Conservation (phyloP, 2,113 vertebrate species). For the Geococcyx californianus region DNA sequence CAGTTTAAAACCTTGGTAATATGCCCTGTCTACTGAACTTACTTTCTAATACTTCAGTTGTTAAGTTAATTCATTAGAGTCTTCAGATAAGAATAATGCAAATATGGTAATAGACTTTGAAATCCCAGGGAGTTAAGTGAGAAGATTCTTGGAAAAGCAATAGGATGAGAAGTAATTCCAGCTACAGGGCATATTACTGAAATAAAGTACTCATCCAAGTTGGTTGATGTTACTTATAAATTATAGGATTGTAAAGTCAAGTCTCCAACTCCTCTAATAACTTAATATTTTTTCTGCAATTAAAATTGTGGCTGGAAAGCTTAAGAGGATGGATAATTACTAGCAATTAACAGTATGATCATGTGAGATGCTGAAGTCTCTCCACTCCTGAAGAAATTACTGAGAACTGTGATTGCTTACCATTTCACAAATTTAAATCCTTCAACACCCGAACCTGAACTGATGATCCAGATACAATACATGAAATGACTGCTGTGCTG, state of each 20-base stretch:
- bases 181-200: background rate
- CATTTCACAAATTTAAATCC: background rate
- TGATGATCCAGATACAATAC: background rate
- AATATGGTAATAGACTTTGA: background rate
- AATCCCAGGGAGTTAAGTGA: background rate
- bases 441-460: background rate
- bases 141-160: background rate
- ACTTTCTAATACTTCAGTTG: background rate
- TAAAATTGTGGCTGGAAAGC: slow-evolving; percentile 19
- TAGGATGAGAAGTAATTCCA: background rate
- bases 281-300: slow-evolving; percentile 30
- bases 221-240: background rate
- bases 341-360: slow-evolving; percentile 7
- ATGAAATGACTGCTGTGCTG: background rate
- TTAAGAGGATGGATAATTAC: slow-evolving; percentile 30
- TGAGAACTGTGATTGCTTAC: background rate
- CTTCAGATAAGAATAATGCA: background rate
- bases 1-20: background rate
- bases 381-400: background rate
- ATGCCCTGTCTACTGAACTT: background rate
- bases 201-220: background rate
- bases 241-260: background rate
- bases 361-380: background rate
- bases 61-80: background rate
- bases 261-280: background rate